Base-by-base conservation (phyloP, 2,888 invertebrate species). In the Drosophila flavopinicola region DNA sequence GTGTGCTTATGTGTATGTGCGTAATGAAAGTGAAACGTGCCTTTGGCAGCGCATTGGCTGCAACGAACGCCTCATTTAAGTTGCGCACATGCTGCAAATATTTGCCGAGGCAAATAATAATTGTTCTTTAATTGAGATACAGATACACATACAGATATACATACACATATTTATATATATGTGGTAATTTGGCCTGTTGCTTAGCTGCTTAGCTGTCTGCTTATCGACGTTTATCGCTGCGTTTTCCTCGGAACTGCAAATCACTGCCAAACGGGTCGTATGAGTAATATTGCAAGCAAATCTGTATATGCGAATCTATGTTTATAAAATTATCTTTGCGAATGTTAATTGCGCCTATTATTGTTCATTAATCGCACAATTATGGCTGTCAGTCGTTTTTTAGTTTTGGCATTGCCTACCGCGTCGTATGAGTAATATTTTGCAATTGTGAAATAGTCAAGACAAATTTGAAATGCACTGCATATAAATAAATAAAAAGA, bases 31-130 rank as follows among this genome's bases (percentile, higher is more conserved):
- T 71, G 76, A 73, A 73, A 71, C 51, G 76, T 71, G 71, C 35
- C 58, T 49, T 39, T 30, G 48, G 57, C 57, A 58, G 25, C 49
- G 63, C 68, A 51, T 67, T 52, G 64, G 47, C 33, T 64, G 53
- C 64, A 56, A 45, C 70, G 53, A 25, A 52, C 27, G 54, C 60
- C 66, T 66, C 76, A 76, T 73, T 72, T 66, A 58, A 66, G 61
- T 56, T 66, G 77, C 76, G 60, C 76, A 71, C 72, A 75, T 57
- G 66, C 44, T 71, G 53, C 45, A 71, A 72, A 65, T 73, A 58
- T 70, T 75, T 75, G 41, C 72, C 59, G 56, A 71, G 65, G 76
- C 76, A 57, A 72, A 75, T 57, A 58, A 75, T 75, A 73, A 73
- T 73, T 66, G 76, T 73, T 75, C 66, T 75, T 65, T 73, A 73